Evolutionary conservation across 2,113 vertebrate species (phyloP).

Genomic region (Hyperopisus bebe): DNA sequence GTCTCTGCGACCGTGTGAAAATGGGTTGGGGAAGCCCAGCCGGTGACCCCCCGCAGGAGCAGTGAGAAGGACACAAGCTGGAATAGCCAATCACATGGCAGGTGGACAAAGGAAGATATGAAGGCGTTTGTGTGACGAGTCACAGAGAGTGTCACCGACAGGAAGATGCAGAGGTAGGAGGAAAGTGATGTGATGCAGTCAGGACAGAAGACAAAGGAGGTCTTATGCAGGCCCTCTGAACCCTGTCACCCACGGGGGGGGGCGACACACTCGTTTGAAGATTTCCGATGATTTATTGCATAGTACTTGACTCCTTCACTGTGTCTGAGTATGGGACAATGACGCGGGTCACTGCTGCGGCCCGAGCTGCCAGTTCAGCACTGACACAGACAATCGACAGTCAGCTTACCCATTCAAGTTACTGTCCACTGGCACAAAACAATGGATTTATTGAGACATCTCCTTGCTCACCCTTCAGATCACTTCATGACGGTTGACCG

Average conservation of each 20-base stretch:
- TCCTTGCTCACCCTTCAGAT: background rate
- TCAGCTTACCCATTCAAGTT: slow-evolving; percentile 40
- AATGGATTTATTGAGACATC: slow-evolving; percentile 27
- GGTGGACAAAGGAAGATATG: background rate
- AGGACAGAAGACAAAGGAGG: slow-evolving; percentile 54
- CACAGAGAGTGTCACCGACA: background rate
- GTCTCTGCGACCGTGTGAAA: slow-evolving; percentile 14
- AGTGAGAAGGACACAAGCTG: background rate
- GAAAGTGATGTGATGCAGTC: slow-evolving; percentile 52
- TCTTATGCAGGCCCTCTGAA: slow-evolving; percentile 51
- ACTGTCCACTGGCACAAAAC: slow-evolving; percentile 22
- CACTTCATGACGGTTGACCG: background rate
- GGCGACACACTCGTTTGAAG: slow-evolving; percentile 54
- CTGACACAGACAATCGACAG: slow-evolving; percentile 39
- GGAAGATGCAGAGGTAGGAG: slow-evolving; percentile 33
- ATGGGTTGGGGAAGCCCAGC: background rate
- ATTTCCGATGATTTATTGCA: slow-evolving; percentile 60
- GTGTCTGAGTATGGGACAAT: slow-evolving; percentile 57
- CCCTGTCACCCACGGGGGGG: slow-evolving; percentile 31
- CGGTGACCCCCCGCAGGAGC: background rate
- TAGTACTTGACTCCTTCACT: slow-evolving; percentile 65
- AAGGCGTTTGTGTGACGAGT: background rate
- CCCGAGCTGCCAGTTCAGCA: slow-evolving; percentile 36
- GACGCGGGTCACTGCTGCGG: slow-evolving; percentile 49
- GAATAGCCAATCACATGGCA: background rate